Conservation (phyloP, 2,113 vertebrate genomes). For the Cercocebus atys region DNA sequence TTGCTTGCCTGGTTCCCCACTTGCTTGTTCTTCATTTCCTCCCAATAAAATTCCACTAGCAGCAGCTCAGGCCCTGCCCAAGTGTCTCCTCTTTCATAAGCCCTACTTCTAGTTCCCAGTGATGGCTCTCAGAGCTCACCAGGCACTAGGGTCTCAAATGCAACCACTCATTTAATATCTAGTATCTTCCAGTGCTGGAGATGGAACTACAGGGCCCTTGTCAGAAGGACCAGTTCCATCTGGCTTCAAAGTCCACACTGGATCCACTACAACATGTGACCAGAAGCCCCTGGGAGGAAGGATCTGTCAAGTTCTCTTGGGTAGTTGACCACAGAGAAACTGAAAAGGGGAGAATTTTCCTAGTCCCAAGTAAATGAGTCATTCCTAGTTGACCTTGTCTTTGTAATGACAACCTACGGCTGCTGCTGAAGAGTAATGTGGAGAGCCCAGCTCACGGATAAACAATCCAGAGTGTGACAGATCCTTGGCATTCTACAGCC, state of each 20-base stretch:
- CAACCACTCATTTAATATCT: background rate
- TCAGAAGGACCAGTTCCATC: background rate
- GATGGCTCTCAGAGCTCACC: background rate
- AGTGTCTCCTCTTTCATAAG: background rate
- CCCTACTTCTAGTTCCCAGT: background rate
- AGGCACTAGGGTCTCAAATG: background rate
- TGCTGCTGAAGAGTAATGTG: background rate
- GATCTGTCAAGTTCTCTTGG: background rate
- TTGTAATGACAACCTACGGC: background rate
- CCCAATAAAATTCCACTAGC: background rate
- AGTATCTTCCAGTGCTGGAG: background rate
- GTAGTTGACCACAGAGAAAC: background rate
- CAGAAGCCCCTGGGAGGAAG: background rate
- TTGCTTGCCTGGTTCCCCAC: background rate
- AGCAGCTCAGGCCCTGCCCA: background rate
- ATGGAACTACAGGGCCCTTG: rapidly evolving
- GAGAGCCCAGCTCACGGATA: background rate
- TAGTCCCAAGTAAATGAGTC: background rate
- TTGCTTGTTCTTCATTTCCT: background rate
- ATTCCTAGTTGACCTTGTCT: background rate
- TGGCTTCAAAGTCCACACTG: background rate
- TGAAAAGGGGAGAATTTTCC: background rate
- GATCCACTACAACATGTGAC: background rate
- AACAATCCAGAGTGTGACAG: background rate
- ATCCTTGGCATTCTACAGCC: background rate